Percentiles rank a stretch among this genome's conserved stretches.
Conservation (phyloP, 2,113 vertebrate genomes). For the Poeciliopsis prolifica region DNA sequence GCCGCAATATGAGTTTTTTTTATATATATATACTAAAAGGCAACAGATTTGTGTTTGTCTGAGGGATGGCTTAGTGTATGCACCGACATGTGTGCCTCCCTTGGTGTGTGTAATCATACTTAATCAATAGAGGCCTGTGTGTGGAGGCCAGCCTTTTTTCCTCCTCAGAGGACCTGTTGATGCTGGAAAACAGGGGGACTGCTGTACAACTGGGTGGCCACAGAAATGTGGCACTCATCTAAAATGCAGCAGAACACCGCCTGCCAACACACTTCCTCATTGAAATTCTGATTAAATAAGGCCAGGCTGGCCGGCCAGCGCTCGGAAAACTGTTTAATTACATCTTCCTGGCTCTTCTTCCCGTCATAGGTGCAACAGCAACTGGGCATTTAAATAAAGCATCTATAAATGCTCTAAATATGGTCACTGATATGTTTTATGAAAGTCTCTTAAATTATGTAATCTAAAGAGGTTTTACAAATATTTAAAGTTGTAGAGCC, state of each 20-base stretch:
- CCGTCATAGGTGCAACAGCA: slow-evolving; percentile 24
- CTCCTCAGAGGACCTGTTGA: slow-evolving; percentile 70
- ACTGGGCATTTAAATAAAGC: slow-evolving; percentile 25
- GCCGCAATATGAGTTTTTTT: background rate
- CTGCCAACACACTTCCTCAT: slow-evolving; percentile 70
- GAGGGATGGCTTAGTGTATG: slow-evolving; percentile 19
- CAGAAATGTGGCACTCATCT: slow-evolving; percentile 73
- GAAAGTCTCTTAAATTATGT: background rate
- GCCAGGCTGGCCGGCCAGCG: slow-evolving; percentile 34
- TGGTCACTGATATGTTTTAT: background rate
- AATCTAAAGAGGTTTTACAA: background rate
- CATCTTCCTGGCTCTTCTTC: slow-evolving; percentile 38
- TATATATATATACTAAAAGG: background rate
- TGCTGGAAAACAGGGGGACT: slow-evolving; percentile 72
- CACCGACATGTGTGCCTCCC: slow-evolving; percentile 20
- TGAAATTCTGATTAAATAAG: slow-evolving; percentile 71
- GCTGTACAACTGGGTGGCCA: slow-evolving; percentile 71
- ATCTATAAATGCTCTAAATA: slow-evolving; percentile 13
- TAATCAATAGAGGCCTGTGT: slow-evolving; percentile 75
- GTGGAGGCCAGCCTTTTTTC: slow-evolving; percentile 38
- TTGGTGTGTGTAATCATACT: slow-evolving; percentile 54
- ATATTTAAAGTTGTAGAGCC: too few species aligned
- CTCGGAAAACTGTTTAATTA: slow-evolving; percentile 58
- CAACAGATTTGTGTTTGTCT: slow-evolving; percentile 20
- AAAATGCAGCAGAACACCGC: slow-evolving; percentile 59